Conservation (phyloP, 1,140 invertebrate species). For the Gryllus bimaculatus region DNA sequence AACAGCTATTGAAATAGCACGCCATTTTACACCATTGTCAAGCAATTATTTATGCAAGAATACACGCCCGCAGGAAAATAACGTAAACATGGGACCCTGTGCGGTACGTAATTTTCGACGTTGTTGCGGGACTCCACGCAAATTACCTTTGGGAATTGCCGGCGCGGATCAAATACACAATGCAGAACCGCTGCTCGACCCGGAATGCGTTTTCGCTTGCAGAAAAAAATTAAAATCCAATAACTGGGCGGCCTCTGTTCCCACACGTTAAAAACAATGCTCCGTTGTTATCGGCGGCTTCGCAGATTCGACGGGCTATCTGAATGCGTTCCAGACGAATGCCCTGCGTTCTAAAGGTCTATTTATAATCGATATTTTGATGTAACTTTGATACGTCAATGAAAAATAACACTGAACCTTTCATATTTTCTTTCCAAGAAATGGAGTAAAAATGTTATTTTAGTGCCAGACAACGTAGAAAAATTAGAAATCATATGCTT, state of each 20-base stretch:
- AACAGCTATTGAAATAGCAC: background rate
- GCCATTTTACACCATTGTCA: background rate
- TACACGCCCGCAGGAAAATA: background rate
- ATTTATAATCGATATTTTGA: no score
- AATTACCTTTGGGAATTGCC: background rate
- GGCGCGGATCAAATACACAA: background rate
- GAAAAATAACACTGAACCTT: no score
- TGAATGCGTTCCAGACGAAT: no score
- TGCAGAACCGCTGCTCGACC: background rate
- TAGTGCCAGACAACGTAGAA: no score
- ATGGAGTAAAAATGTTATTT: no score
- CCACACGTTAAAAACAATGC: no score
- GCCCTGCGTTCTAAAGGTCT: no score
- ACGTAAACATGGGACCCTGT: background rate
- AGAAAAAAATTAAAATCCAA: background rate
- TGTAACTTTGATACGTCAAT: no score
- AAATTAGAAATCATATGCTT: no score
- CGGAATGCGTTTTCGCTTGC: background rate
- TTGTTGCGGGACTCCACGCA: background rate
- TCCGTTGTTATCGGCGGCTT: no score
- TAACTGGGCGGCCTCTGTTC: background rate
- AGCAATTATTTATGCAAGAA: conserved; percentile 1
- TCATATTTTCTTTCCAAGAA: no score
- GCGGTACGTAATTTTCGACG: background rate
- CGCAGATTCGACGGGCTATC: no score